Conservation (phyloP, 2,888 invertebrate species). For the Amblyteles armatorius region DNA sequence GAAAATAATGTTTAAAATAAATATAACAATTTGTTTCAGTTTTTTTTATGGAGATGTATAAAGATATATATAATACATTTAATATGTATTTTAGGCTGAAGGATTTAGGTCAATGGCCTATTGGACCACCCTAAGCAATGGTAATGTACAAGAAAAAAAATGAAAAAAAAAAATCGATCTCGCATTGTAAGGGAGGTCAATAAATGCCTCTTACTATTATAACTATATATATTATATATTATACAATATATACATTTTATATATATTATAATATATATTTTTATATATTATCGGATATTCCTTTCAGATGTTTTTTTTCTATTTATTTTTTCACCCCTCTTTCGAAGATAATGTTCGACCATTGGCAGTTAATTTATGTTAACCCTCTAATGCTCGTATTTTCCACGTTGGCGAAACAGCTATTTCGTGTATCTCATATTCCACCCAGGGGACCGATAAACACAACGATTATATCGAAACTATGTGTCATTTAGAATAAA, state of each 20-base stretch:
- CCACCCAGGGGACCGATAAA: slow-evolving; percentile 4
- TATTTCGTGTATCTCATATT: background rate
- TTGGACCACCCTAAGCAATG: too few species aligned
- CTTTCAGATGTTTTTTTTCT: too few species aligned
- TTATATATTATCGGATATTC: too few species aligned
- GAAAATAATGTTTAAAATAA: background rate
- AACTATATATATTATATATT: too few species aligned
- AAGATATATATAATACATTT: background rate
- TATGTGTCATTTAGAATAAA: background rate
- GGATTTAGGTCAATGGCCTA: too few species aligned
- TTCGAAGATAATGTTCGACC: background rate
- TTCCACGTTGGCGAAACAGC: background rate
- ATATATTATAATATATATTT: too few species aligned
- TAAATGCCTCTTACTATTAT: too few species aligned
- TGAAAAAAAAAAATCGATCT: too few species aligned
- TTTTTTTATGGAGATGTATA: background rate
- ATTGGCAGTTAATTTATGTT: background rate
- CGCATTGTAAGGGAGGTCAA: too few species aligned
- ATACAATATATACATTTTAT: too few species aligned
- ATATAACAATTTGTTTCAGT: background rate
- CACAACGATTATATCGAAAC: background rate
- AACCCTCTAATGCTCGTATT: background rate
- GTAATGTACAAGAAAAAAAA: too few species aligned
- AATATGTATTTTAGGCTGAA: background rate
- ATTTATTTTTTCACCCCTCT: background rate